Evolutionary conservation across 1,140 invertebrate species (phyloP), one percentile per base, ranked within the genome.

Genomic region (Scylla paramamosain): DNA sequence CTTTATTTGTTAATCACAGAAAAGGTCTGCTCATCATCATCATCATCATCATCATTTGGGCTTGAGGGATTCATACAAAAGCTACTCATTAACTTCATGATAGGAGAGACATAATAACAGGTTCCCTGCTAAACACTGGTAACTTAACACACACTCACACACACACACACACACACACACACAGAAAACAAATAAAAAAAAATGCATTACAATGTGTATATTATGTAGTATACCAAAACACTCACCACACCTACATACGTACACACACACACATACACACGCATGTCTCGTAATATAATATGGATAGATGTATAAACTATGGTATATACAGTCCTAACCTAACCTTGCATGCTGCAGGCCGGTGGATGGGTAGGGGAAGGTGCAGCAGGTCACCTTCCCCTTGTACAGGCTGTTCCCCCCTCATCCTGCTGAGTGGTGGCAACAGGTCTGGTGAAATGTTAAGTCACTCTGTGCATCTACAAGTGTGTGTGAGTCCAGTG

Each of bases 1-100:
- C 67, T 77, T 77, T 77, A 77, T 77, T 77, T 77, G 16, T 25
- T 77, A 77, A 77, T 77, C 67, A 77, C 67, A 77, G 67, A 77
- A 77, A 77, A 77, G 67, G 25, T 77, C 67, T 77, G 67, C 67
- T 77, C n/a, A 77, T 77, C 67, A 77, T 77, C 67, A 77, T 77
- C 67, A 59, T 59, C 52, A 59, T 59, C 52, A 59, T 59, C 52
- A 59, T 59, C 52, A 59, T 52, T n/a, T 48, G n/a, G 67, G 25
- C n/a, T 77, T 77, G 67, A 77, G 25, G 67, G 67, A 77, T n/a
- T 77, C 67, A 77, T 77, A 77, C n/a, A 77, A 77, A 77, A 77
- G 20, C 67, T 77, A 77, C 67, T n/a, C n/a, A 20, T 77, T n/a
- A n/a, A n/a, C 67, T 77, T n/a, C 67, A 77, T 59, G 67, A n/a